These are phyloP conservation scores for Ploceus nigricollis DNA, from an alignment of 2,113 vertebrate species.

Conservation along the genomic window DNA sequence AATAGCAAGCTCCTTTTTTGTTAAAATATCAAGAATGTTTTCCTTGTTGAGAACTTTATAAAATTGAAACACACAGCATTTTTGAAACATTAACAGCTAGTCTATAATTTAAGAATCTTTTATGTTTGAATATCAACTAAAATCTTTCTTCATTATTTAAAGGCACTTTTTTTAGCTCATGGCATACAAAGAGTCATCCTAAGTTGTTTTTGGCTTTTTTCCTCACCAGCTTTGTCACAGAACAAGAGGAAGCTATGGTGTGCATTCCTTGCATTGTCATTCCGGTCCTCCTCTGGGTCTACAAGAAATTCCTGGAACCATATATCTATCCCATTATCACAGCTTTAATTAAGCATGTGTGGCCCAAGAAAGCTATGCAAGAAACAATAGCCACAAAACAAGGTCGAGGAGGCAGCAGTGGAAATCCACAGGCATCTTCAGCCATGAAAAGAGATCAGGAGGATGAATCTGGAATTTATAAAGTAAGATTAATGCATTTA, in stretches of 20 bases:
- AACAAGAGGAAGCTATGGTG: slow-evolving; percentile 77
- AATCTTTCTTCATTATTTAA: not conserved
- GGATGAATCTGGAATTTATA: not conserved
- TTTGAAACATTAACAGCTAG: not conserved
- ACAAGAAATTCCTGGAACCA: slow-evolving; percentile 94
- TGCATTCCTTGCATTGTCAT: slow-evolving; percentile 97
- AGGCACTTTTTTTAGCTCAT: not conserved
- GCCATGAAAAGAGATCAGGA: not conserved
- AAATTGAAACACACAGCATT: not conserved
- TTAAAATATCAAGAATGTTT: not conserved
- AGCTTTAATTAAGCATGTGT: slow-evolving; percentile 82
- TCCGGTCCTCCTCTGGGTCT: slow-evolving; percentile 91
- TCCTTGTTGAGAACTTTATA: not conserved
- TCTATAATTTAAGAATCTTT: not conserved
- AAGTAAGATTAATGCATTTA: slow-evolving; percentile 65
- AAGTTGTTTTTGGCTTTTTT: not conserved
- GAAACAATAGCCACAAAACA: slow-evolving; percentile 44
- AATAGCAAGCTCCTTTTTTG: not conserved
- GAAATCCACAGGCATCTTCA: not conserved
- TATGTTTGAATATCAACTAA: not conserved
- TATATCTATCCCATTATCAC: slow-evolving; percentile 86
- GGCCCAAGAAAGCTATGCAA: slow-evolving; percentile 79
- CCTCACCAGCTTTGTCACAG: not conserved
- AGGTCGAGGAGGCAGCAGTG: slow-evolving; percentile 29
- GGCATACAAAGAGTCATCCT: not conserved